These are phyloP conservation scores for Aricia agestis DNA, from an alignment of 1,140 invertebrate genomes.

Conservation along the genomic window DNA sequence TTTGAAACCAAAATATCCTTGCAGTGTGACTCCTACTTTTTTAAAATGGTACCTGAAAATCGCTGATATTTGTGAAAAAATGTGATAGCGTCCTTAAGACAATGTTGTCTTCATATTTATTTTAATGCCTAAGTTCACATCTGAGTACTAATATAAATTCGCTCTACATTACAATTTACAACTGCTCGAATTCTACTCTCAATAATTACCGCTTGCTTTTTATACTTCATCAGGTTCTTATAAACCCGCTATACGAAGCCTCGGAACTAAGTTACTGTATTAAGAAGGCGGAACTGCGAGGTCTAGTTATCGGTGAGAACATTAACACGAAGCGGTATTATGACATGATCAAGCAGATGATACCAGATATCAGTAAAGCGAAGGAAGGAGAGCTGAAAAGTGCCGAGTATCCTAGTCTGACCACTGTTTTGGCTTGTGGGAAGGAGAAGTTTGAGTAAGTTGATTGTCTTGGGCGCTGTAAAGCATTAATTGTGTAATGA, in stretches of 20 bases:
- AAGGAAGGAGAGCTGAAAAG: conserved; percentile 58
- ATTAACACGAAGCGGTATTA: conserved; percentile 86
- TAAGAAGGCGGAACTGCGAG: conserved; percentile 86
- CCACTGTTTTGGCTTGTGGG: conserved; percentile 76
- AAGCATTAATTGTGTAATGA: conserved; percentile 25
- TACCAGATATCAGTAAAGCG: conserved; percentile 69
- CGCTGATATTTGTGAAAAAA: too few species aligned
- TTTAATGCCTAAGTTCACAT: too few species aligned
- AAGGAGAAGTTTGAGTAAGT: conserved; percentile 76
- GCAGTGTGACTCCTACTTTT: too few species aligned
- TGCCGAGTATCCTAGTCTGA: conserved; percentile 66
- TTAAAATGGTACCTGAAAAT: too few species aligned
- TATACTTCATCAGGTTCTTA: conserved; percentile 80
- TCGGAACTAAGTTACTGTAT: conserved; percentile 88
- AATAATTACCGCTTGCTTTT: too few species aligned
- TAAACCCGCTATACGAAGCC: conserved; percentile 90
- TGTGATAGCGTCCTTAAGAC: too few species aligned
- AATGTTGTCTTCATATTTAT: too few species aligned
- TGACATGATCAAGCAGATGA: conserved; percentile 77
- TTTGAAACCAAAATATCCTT: too few species aligned
- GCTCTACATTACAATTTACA: too few species aligned
- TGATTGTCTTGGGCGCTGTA: too few species aligned
- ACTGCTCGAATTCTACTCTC: too few species aligned
- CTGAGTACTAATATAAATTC: too few species aligned
- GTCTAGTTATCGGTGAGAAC: conserved; percentile 81